Base-by-base conservation (phyloP, 30 jellyfish, hydroid and myxozoan genomes). In the Clytia hemisphaerica region DNA sequence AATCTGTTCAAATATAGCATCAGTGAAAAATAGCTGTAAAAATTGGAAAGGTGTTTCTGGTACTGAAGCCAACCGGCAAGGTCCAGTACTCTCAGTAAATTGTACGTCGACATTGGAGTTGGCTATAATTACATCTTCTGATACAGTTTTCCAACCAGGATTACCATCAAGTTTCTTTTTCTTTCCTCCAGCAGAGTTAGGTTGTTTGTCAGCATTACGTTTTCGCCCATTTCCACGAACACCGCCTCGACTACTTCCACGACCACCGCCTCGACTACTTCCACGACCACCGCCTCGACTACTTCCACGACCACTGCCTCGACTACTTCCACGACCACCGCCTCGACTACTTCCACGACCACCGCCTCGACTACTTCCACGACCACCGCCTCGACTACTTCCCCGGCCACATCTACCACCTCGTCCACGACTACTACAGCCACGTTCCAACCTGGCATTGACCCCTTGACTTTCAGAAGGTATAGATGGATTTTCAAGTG, bases 351-450 rank as follows among this genome's bases (percentile, higher is more conserved):
- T 10, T 40, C 53, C 16, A n/a, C n/a, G n/a, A 40, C 53, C 53
- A 7, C 53, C 14, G 10, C 53, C 53, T 7, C 53, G 53, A 40
- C 53, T 40, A 40, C 53, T 40, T 7, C 53, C 14, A 16, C 53
- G 14, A 40, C 53, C n/a, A n/a, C n/a, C n/a, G n/a, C n/a, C n/a
- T n/a, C n/a, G n/a, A n/a, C n/a, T n/a, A 40, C 53, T 40, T 40
- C 53, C 53, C 53, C 53, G 53, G 53, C 53, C 53, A 40, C 53
- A 16, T 40, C 53, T 40, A 40, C 53, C 53, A 40, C 53, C 53
- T 40, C 53, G 53, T 40, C 53, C 53, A 40, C 53, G 53, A 40
- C 53, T 40, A 40, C 53, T 40, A 40, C 53, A 16, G 53, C 53
- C 53, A 40, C 53, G 53, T 40, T 40, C 53, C 53, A 40, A 40